Percentiles rank a stretch among this genome's conserved stretches.
Conservation (phyloP, 2,113 vertebrate species). For the Eidolon helvum region DNA sequence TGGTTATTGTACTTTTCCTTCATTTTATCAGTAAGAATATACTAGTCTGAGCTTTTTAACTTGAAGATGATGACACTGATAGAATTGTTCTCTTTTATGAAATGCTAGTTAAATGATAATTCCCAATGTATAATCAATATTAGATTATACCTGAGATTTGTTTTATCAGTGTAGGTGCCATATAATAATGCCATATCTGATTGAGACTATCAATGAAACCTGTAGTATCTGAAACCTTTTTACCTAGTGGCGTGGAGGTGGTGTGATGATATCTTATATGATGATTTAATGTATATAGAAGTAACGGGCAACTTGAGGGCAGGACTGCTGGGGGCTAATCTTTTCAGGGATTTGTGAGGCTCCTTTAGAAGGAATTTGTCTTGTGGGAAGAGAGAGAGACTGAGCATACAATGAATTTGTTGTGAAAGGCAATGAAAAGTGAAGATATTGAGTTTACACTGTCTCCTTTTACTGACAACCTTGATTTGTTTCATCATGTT, state of each 20-base stretch:
- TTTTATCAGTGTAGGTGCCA: neutral
- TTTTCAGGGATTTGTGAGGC: neutral
- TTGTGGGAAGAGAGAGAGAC: neutral
- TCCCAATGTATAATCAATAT: neutral
- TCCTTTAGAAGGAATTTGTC: neutral
- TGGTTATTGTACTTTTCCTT: neutral
- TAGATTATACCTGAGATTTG: neutral
- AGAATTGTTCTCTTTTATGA: neutral
- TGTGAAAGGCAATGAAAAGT: neutral
- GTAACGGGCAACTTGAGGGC: neutral
- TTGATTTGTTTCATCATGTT: neutral
- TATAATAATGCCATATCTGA: neutral
- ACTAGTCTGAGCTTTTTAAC: neutral
- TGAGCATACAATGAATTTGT: neutral
- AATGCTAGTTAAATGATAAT: neutral
- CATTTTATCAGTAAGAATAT: neutral
- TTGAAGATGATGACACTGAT: neutral
- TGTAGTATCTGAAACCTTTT: neutral
- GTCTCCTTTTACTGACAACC: neutral
- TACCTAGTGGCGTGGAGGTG: neutral
- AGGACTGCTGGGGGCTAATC: neutral
- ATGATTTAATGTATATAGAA: neutral
- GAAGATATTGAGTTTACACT: neutral
- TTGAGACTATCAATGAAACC: neutral
- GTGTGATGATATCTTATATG: neutral